phyloP scores from a whole-genome alignment of 2,797 vertebrate genomes.

The Spheniscus humboldti region DNA sequence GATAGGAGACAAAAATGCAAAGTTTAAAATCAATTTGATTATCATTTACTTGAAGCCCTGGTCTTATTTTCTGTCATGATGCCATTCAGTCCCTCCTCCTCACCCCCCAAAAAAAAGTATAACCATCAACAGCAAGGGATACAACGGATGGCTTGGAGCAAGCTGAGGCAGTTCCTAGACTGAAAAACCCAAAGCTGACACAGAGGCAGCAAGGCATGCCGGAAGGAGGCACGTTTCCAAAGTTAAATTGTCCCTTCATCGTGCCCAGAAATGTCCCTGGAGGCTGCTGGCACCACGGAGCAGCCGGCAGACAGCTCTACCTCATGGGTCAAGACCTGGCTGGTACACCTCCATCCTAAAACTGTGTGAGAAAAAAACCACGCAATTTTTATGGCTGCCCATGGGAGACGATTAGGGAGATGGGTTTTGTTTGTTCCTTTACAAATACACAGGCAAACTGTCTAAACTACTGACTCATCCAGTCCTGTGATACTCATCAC shows the following conservation, averaged over 20 bases:
- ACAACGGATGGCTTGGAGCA: not conserved
- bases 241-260: not conserved
- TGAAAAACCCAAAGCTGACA: not conserved
- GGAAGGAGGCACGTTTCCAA: not conserved
- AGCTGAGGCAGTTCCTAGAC: not conserved
- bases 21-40: not conserved
- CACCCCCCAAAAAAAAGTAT: not conserved
- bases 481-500: not conserved
- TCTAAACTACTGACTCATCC: not conserved
- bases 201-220: not conserved
- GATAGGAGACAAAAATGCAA: not conserved
- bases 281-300: not conserved
- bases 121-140: not conserved
- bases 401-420: not conserved
- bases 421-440: not conserved
- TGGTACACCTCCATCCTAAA: not conserved
- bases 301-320: not conserved
- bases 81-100: not conserved
- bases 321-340: not conserved
- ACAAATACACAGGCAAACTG: not conserved
- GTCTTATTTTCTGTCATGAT: not conserved
- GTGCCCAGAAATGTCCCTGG: not conserved
- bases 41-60: not conserved
- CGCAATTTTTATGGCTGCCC: not conserved
- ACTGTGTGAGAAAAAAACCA: not conserved